These are phyloP conservation scores for Artemia sinica DNA, from an alignment of 2,888 invertebrate genomes.

Conservation along the genomic window DNA sequence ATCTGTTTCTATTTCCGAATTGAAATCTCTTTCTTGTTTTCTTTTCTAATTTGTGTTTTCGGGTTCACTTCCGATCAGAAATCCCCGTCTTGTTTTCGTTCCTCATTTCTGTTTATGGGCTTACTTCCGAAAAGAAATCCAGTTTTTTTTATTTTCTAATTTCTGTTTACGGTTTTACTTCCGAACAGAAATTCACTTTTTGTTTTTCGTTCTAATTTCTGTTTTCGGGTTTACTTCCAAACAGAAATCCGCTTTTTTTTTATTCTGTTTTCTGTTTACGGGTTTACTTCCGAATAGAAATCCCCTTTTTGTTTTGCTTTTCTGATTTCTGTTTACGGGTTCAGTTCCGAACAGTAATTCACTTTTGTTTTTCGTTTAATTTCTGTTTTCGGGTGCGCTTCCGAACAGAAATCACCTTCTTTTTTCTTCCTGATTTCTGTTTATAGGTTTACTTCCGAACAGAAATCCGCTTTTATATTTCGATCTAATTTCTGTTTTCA, in stretches of 20 bases:
- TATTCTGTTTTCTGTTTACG: no score
- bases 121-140: slow-evolving; percentile 9
- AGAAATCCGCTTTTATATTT: not conserved
- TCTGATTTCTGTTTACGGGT: no score
- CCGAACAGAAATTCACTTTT: no score
- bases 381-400: no score
- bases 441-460: not conserved
- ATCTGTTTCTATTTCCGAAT: no score
- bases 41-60: not conserved
- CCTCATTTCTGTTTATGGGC: not conserved
- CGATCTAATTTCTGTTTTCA: not conserved
- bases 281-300: no score
- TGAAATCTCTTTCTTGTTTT: not conserved
- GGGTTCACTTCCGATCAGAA: not conserved
- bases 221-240: slow-evolving; percentile 3
- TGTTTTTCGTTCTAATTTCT: no score
- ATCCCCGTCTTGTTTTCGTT: not conserved
- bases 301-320: no score
- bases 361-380: no score
- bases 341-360: not conserved
- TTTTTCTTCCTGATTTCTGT: not conserved
- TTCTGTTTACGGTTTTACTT: no score
- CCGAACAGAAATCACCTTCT: not conserved
- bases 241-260: no score
- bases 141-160: no score